Conservation (phyloP, 2,797 vertebrate species). For the Potorous gilbertii region DNA sequence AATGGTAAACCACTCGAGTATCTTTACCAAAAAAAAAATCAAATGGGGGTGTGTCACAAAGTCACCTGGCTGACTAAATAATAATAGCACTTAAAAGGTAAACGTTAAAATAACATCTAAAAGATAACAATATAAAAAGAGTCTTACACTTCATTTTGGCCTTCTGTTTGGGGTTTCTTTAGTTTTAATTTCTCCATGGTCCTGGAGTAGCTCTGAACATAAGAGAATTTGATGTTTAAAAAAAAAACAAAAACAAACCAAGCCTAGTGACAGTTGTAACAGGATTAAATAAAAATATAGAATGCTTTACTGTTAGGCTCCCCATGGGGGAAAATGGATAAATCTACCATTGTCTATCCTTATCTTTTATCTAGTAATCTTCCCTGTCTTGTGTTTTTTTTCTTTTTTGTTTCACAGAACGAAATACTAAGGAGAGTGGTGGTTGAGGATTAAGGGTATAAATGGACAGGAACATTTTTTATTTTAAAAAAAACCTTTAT, state of each 20-base stretch:
- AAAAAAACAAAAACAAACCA: constrained; percentile 11
- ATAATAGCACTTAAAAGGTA: neutral
- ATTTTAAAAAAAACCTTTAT: neutral
- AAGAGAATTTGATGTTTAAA: constrained; percentile 61
- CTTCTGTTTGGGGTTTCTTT: constrained; percentile 74
- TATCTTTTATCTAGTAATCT: neutral
- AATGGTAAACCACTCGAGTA: neutral
- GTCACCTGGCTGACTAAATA: neutral
- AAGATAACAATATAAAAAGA: constrained; percentile 19
- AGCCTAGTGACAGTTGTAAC: neutral
- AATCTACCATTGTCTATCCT: neutral
- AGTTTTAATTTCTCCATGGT: constrained; percentile 80
- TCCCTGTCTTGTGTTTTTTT: neutral
- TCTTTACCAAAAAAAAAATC: neutral
- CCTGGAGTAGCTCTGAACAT: constrained; percentile 75
- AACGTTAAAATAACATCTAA: constrained; percentile 51
- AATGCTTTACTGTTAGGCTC: neutral
- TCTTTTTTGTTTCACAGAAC: neutral
- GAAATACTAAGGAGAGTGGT: neutral
- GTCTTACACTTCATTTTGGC: constrained; percentile 74
- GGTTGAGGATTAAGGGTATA: neutral
- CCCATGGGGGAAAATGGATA: neutral
- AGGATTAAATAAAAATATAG: constrained; percentile 11
- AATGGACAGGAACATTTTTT: neutral
- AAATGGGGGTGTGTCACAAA: neutral